Evolutionary conservation across 2,888 invertebrate species (phyloP), one percentile per base, ranked within the genome.

Genomic region (Erebia palarica): DNA sequence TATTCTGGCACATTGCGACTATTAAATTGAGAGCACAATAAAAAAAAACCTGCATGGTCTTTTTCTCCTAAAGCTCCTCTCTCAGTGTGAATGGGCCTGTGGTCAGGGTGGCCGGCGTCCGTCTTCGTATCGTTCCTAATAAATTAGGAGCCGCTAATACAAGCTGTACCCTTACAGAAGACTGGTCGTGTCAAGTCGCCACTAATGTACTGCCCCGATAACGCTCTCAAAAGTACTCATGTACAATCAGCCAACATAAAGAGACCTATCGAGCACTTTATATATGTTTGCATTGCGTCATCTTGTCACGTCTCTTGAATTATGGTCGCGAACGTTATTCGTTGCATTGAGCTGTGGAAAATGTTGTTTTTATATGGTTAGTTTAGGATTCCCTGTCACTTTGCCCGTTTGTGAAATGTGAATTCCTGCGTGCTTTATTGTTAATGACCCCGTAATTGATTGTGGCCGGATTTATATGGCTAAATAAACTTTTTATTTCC

Each of bases 141-240:
- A 93, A 93, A 93, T 93, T 93, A 93, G 90, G 83, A 88, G 88
- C 89, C 89, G 87, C 91, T 93, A 92, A 92, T 90, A 92, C 91
- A 91, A 89, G 88, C 86, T 84, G 83, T 87, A 87, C 85, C 88
- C 86, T 89, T 87, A 92, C 92, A 92, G 92, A 89, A 91, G 91
- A 92, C 92, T 91, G 89, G 88, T 81, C 86, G 86, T 89, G 92
- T 91, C 92, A 91, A 87, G 85, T 85, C 85, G 82, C 85, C 86
- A 89, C 91, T 92, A 92, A 92, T 92, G 91, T 91, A 92, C 89
- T 85, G 86, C 87, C 79, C 78, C 83, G 92, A 92, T 92, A 92
- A 91, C 89, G 87, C 86, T 82, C 89, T 90, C 91, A 91, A 91
- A 86, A 89, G 82, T 88, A 87, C 89, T 84, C 86, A 89, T 88